These are phyloP conservation scores for Drosophila siamana DNA, from an alignment of 2,888 invertebrate species.

Conservation along the genomic window DNA sequence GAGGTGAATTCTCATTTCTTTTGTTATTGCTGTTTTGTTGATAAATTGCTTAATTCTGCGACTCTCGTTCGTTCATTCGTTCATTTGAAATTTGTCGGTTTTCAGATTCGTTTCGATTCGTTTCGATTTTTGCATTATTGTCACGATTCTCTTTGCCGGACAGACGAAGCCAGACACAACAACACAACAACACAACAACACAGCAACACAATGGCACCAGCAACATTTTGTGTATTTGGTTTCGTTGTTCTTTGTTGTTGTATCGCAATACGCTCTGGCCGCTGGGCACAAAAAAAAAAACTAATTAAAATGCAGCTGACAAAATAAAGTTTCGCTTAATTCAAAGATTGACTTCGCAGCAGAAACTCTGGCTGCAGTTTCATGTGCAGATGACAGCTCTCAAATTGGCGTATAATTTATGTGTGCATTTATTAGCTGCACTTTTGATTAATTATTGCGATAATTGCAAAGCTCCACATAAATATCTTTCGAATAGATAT, in stretches of 20 bases:
- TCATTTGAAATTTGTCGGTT: constrained; percentile 63
- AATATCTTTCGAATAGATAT: too few relatives aligned
- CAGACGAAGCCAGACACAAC: constrained; percentile 41
- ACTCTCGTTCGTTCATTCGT: constrained; percentile 18
- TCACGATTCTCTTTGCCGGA: constrained; percentile 72
- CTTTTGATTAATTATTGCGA: background rate
- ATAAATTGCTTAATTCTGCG: constrained; percentile 69
- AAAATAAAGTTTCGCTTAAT: constrained; percentile 49
- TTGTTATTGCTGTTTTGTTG: constrained; percentile 49
- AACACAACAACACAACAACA: constrained; percentile 16
- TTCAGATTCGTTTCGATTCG: constrained; percentile 58
- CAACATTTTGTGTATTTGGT: constrained; percentile 32
- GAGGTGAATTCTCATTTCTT: constrained; percentile 48
- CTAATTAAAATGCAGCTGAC: constrained; percentile 74
- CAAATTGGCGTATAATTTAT: background rate
- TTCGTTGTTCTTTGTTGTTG: constrained; percentile 26
- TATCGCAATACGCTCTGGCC: constrained; percentile 24
- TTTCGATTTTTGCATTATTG: constrained; percentile 77
- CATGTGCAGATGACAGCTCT: constrained; percentile 4
- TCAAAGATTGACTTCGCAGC: constrained; percentile 17
- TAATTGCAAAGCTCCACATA: background rate
- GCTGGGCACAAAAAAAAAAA: constrained; percentile 28
- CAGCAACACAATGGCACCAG: constrained; percentile 23
- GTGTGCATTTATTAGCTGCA: background rate
- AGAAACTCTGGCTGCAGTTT: constrained; percentile 27